Percentiles rank a stretch among this genome's conserved stretches.
Evolutionary conservation across 2,797 vertebrate genomes (phyloP).

Genomic region (Sebastes itinus): DNA sequence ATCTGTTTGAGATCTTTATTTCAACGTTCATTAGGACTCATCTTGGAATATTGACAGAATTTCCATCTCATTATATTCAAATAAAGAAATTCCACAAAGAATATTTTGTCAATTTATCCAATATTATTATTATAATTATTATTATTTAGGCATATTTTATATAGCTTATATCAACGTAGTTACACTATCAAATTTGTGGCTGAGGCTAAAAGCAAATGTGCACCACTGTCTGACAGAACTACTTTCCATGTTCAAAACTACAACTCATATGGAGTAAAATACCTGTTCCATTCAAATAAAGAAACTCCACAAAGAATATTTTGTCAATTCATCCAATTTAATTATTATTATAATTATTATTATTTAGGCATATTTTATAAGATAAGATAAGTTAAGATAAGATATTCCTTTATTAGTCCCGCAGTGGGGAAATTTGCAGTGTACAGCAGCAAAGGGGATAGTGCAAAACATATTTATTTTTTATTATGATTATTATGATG

Average conservation of each 20-base stretch:
- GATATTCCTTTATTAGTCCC: too few species aligned
- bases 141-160: rapidly evolving
- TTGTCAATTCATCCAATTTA: not conserved
- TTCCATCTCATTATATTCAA: not conserved
- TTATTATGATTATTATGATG: too few species aligned
- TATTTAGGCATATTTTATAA: rapidly evolving
- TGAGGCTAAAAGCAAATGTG: not conserved
- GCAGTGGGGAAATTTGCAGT: too few species aligned
- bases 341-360: not conserved
- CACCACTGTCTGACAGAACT: rapidly evolving
- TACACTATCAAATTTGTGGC: not conserved
- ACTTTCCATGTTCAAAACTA: not conserved
- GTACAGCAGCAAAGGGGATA: too few species aligned
- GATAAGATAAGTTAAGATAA: too few species aligned
- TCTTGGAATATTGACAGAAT: too few species aligned
- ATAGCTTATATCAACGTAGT: not conserved
- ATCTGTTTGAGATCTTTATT: too few species aligned
- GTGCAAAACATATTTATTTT: too few species aligned
- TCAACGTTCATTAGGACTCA: too few species aligned
- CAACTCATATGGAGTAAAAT: too few species aligned
- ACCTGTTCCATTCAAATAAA: not conserved
- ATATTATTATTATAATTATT: not conserved
- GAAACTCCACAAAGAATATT: not conserved
- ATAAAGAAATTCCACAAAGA: not conserved
- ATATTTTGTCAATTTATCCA: not conserved